phyloP scores from a whole-genome alignment of 2,113 vertebrate genomes.

The Okapia johnstoni region DNA sequence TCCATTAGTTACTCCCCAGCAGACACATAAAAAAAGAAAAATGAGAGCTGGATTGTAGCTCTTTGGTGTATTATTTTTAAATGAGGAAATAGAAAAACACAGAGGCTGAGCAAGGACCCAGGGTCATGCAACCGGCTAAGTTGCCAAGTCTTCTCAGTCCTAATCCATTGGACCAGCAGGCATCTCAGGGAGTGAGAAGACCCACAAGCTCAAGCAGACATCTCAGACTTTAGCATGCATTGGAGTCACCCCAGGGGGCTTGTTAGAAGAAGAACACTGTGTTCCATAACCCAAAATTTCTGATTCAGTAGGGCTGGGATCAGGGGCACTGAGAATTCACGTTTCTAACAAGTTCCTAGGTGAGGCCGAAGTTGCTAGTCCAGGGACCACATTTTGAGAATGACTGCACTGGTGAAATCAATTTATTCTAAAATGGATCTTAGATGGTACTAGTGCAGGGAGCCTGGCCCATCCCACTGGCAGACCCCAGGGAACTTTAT shows the following conservation, averaged over 20 bases:
- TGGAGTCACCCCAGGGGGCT: background rate
- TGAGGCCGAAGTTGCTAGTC: background rate
- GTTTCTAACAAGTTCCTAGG: background rate
- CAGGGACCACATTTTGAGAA: background rate
- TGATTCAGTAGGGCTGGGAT: background rate
- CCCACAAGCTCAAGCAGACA: background rate
- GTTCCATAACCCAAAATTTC: background rate
- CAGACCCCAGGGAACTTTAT: background rate
- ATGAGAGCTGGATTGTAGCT: background rate
- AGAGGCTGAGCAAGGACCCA: background rate
- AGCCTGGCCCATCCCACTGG: background rate
- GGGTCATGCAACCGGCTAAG: background rate
- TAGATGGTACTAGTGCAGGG: background rate
- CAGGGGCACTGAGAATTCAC: background rate
- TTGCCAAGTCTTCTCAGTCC: background rate
- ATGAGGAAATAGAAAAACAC: constrained; percentile 22
- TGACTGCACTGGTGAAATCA: background rate
- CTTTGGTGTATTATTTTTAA: constrained; percentile 24
- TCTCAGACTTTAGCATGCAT: background rate
- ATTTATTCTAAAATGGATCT: background rate
- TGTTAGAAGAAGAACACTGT: background rate
- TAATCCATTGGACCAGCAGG: background rate
- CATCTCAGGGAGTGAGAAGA: background rate
- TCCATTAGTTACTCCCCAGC: constrained; percentile 63
- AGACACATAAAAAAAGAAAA: constrained; percentile 38